These are phyloP conservation scores for Clanis bilineata DNA, from an alignment of 2,888 invertebrate species.

Conservation along the genomic window DNA sequence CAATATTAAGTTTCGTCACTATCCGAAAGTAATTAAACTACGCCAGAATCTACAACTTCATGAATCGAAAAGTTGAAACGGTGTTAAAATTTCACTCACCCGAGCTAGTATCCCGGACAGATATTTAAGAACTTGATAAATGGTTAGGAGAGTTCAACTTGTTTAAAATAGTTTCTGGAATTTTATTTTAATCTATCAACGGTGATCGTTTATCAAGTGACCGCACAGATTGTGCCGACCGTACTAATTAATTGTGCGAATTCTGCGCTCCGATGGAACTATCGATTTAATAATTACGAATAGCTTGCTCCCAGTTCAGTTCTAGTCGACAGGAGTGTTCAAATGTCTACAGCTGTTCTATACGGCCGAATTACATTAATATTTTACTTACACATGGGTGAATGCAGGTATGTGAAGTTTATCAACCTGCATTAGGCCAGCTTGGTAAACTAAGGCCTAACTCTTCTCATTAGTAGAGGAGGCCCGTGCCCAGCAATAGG, in stretches of 20 bases:
- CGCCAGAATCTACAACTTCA: not conserved
- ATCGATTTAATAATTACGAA: constrained; percentile 12
- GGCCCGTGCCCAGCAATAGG: no score
- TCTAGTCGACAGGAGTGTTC: not conserved
- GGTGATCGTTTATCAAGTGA: constrained; percentile 42
- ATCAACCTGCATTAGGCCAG: no score
- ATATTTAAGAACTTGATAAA: constrained; percentile 19
- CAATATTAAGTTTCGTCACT: not conserved
- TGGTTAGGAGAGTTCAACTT: constrained; percentile 22
- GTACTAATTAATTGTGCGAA: constrained; percentile 45
- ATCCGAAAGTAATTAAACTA: not conserved
- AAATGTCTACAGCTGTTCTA: not conserved
- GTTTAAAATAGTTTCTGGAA: constrained; percentile 28
- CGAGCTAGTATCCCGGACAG: not conserved
- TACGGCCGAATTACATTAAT: not conserved
- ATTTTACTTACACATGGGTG: not conserved
- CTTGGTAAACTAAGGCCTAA: no score
- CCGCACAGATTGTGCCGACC: constrained; percentile 31
- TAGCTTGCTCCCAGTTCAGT: not conserved
- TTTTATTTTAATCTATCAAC: constrained; percentile 38
- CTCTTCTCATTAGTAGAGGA: no score
- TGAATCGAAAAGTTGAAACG: not conserved
- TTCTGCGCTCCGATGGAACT: constrained; percentile 22
- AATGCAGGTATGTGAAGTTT: not conserved
- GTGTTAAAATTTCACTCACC: not conserved